Percentiles rank a stretch among this genome's conserved stretches.
Conservation (phyloP, 1,140 invertebrate species). For the Chironomus tepperi region DNA sequence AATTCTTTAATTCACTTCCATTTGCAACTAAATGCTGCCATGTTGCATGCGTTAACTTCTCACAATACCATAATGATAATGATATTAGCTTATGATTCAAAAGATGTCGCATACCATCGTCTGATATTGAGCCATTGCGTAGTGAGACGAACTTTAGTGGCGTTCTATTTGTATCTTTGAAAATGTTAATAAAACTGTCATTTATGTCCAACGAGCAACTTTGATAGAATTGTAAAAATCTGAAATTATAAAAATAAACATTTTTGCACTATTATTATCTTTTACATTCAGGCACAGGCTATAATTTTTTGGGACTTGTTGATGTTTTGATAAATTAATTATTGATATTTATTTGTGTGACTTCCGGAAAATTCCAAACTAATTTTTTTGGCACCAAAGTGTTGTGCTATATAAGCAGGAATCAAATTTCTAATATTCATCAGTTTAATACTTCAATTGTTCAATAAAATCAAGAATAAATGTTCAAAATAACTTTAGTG, state of each 20-base stretch:
- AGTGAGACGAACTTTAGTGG: conserved; percentile 61
- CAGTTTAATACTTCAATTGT: too few species aligned
- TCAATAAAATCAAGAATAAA: too few species aligned
- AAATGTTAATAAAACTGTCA: conserved; percentile 61
- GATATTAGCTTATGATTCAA: conserved; percentile 60
- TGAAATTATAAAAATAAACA: conserved; percentile 21
- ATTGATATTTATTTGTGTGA: too few species aligned
- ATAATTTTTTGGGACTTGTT: too few species aligned
- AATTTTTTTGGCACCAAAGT: too few species aligned
- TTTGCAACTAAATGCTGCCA: conserved; percentile 40
- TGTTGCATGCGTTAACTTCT: conserved; percentile 49
- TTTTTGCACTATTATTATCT: not conserved
- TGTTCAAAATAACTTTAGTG: too few species aligned
- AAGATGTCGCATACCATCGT: conserved; percentile 56
- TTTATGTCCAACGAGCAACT: conserved; percentile 45
- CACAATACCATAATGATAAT: conserved; percentile 64
- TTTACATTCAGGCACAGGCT: too few species aligned
- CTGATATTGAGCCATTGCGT: conserved; percentile 57
- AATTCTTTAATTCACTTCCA: conserved; percentile 39
- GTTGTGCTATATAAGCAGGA: too few species aligned
- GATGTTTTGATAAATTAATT: too few species aligned
- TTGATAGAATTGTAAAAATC: conserved; percentile 52
- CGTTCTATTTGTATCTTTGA: conserved; percentile 55
- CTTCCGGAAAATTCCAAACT: too few species aligned
- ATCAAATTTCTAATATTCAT: too few species aligned